A percentile compares a stretch with the other conserved stretches of the same genome.
Evolutionary conservation across 35 echinoderm and acorn worm species (phyloP).

Genomic region (Apostichopus californicus): DNA sequence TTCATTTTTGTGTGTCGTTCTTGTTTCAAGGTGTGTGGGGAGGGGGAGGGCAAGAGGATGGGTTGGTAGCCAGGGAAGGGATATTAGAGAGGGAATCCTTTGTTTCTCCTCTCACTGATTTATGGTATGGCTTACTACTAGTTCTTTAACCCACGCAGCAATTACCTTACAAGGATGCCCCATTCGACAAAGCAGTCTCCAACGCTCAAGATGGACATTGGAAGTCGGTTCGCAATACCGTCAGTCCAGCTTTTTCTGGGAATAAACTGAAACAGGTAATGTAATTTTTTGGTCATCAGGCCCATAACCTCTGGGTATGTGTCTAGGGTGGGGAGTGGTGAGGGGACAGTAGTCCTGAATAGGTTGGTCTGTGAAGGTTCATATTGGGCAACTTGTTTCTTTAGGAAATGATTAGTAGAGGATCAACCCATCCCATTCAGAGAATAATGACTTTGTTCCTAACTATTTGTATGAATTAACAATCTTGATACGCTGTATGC

Average conservation of each 20-base stretch:
- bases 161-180: neutral
- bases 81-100: too few relatives aligned
- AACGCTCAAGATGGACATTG: neutral
- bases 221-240: neutral
- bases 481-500: too few relatives aligned
- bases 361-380: neutral
- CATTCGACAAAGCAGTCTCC: neutral
- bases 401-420: neutral
- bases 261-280: conserved; percentile 43
- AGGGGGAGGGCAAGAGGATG: too few relatives aligned
- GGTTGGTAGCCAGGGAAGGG: too few relatives aligned
- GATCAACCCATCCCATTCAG: neutral
- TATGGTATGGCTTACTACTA: too few relatives aligned
- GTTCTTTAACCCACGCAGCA: too few relatives aligned
- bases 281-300: neutral
- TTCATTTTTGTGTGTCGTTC: too few relatives aligned
- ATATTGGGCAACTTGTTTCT: neutral
- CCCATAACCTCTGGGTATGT: neutral
- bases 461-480: too few relatives aligned
- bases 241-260: conserved; percentile 27
- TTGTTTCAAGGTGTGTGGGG: too few relatives aligned
- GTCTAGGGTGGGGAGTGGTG: neutral
- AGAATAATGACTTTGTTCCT: neutral
- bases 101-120: too few relatives aligned
- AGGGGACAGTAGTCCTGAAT: neutral